Base-by-base conservation (phyloP, 2,888 invertebrate species). In the Leuctra nigra region DNA sequence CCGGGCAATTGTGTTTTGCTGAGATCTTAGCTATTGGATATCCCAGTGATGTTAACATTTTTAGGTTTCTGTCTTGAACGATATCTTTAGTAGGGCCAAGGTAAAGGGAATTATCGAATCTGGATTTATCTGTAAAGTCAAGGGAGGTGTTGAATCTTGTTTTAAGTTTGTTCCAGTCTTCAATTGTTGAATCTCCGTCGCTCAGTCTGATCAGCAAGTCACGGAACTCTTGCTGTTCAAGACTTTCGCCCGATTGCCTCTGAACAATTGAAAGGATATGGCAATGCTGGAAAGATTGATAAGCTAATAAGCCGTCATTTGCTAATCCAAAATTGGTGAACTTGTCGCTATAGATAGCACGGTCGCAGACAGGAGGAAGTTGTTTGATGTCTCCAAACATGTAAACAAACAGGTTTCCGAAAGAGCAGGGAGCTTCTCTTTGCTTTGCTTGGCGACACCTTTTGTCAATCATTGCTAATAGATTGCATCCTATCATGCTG, bases 291-390 rank as follows among this genome's bases (percentile, higher is more conserved):
- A 41, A 41, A 2, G 41, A 41, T 20, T 20, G 1, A 33, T 48
- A 48, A 2, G 48, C 48, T 4, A 48, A 4, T 18, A 29, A 13
- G 11, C 48, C 25, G n/a, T 48, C 48, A 20, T 48, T 48, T 3
- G 25, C n/a, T 4, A 48, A 11, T 13, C 29, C 29, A 16, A 14
- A 48, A 4, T n/a, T 16, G 33, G 29, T 14, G 46, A 4, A 24
- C 11, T 46, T 46, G 11, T 46, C 24, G 3, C 11, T 3, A 24
- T 23, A 46, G 2, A 46, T 11, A 23, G 46, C 13, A 13, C 16
- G 48, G 11, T 48, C 48, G 18, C 48, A 48, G 1, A 48, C 48
- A 11, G 48, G 48, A 18, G 47, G 47, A 6, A 47, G 47, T n/a
- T 47, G 38, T 4, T 14, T 4, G 6, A 44, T 44, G 22, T 44